Evolutionary conservation across 2,113 vertebrate genomes (phyloP).

Genomic region (Empidonax traillii): DNA sequence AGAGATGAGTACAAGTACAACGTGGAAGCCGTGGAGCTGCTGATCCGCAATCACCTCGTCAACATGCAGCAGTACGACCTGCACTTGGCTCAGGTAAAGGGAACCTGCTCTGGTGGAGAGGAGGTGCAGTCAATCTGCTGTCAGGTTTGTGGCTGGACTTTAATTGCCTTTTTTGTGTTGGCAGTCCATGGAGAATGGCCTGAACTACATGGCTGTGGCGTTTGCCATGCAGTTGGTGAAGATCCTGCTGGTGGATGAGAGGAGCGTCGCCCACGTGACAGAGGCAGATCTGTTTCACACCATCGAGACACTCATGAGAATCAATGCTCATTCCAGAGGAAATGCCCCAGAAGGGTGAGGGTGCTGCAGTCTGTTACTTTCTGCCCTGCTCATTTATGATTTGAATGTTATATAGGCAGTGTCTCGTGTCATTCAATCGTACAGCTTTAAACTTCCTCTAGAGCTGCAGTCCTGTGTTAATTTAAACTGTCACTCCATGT

Average conservation of each 20-base stretch:
- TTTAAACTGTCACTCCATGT: neutral
- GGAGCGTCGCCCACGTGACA: slow-evolving; percentile 92
- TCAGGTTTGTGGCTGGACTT: neutral
- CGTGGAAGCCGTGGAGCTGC: slow-evolving; percentile 94
- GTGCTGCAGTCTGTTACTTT: neutral
- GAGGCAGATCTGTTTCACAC: slow-evolving; percentile 98
- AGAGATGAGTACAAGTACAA: slow-evolving; percentile 99
- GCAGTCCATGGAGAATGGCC: slow-evolving; percentile 98
- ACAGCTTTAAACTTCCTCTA: neutral
- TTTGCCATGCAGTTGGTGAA: slow-evolving; percentile 99
- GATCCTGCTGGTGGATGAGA: slow-evolving; percentile 94
- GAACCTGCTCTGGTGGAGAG: neutral
- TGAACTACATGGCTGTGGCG: slow-evolving; percentile 99
- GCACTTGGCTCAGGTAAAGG: slow-evolving; percentile 93
- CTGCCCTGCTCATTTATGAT: neutral
- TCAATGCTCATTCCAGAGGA: slow-evolving; percentile 96
- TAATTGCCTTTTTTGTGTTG: neutral
- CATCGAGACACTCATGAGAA: slow-evolving; percentile 98
- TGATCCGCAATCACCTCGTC: slow-evolving; percentile 95
- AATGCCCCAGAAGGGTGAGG: slow-evolving; percentile 96
- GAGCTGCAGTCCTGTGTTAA: neutral
- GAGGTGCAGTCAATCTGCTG: neutral
- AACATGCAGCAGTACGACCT: slow-evolving; percentile 99
- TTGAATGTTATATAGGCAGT: neutral
- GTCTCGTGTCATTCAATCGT: neutral